phyloP scores from a whole-genome alignment of 1,140 invertebrate species.

The Pachypeltis micranthus region DNA sequence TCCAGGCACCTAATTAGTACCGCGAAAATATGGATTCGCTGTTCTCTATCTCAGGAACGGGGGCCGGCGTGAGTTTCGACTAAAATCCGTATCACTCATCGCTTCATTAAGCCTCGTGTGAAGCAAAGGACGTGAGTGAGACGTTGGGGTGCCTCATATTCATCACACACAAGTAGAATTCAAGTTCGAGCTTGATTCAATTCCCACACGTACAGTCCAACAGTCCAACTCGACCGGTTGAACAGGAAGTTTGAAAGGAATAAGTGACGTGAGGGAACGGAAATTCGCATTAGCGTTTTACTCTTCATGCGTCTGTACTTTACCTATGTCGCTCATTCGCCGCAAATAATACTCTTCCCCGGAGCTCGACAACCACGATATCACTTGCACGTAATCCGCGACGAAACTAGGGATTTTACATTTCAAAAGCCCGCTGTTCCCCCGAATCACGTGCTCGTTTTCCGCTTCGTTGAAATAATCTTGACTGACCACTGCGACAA shows the following conservation, averaged over 20 bases:
- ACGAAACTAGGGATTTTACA: constrained; percentile 88
- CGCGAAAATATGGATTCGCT: no score
- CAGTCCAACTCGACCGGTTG: constrained; percentile 84
- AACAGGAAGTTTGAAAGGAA: constrained; percentile 57
- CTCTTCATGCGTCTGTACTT: no score
- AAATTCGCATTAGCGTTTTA: neutral
- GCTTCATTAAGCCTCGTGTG: no score
- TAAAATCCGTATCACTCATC: no score
- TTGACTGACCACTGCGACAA: constrained; percentile 68
- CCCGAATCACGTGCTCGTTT: constrained; percentile 85
- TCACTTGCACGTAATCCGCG: constrained; percentile 78
- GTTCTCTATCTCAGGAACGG: no score
- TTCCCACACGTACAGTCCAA: constrained; percentile 55
- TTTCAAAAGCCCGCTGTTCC: constrained; percentile 82
- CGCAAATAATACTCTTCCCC: neutral
- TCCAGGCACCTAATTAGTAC: no score
- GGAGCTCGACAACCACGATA: constrained; percentile 59
- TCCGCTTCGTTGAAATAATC: constrained; percentile 83
- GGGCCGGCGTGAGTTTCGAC: no score
- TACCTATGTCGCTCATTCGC: neutral
- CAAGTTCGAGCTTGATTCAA: constrained; percentile 67
- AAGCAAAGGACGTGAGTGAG: no score
- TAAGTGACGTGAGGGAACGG: neutral
- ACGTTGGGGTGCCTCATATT: no score
- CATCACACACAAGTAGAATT: no score